A percentile compares a stretch with the other conserved stretches of the same genome.
phyloP scores from a whole-genome alignment of 2,797 vertebrate species.

The Miichthys miiuy region DNA sequence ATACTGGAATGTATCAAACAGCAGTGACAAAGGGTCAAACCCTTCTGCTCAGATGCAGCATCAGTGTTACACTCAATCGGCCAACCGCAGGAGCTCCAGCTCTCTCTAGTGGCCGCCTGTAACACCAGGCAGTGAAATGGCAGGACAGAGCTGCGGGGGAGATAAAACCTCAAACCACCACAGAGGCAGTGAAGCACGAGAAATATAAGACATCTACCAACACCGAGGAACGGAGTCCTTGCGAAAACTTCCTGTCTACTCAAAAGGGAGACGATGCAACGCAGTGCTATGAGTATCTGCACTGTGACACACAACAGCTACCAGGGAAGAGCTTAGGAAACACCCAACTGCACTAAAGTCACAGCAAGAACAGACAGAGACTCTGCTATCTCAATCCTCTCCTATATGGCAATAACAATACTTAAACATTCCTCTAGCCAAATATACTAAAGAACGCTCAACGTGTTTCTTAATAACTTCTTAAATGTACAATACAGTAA shows the following conservation, averaged over 20 bases:
- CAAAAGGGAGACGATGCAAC: slow-evolving; percentile 12
- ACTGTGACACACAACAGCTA: slow-evolving; percentile 41
- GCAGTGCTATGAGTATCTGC: slow-evolving; percentile 9
- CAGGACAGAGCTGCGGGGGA: slow-evolving; percentile 60
- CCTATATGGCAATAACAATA: slow-evolving; percentile 50
- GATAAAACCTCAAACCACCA: slow-evolving; percentile 4
- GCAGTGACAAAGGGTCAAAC: slow-evolving; percentile 36
- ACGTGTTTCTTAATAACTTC: slow-evolving; percentile 60
- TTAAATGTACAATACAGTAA: slow-evolving; percentile 62
- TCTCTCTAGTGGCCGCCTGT: slow-evolving; percentile 73
- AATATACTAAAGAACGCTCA: slow-evolving; percentile 55
- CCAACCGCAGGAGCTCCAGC: slow-evolving; percentile 51
- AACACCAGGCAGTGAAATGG: slow-evolving; percentile 57
- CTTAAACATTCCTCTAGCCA: slow-evolving; percentile 58
- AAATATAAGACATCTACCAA: neutral
- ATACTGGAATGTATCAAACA: slow-evolving; percentile 68
- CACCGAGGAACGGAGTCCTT: slow-evolving; percentile 7
- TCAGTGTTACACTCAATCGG: slow-evolving; percentile 2
- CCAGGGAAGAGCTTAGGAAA: slow-evolving; percentile 41
- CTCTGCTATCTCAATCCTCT: slow-evolving; percentile 40
- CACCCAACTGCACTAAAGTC: slow-evolving; percentile 55
- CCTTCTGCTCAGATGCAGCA: slow-evolving; percentile 39
- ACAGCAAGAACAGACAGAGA: slow-evolving; percentile 53
- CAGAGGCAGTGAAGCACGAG: neutral
- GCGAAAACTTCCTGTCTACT: slow-evolving; percentile 23